Evolutionary conservation across 2,888 invertebrate species (phyloP), one percentile per base, ranked within the genome.

Genomic region (Drosophila differens): DNA sequence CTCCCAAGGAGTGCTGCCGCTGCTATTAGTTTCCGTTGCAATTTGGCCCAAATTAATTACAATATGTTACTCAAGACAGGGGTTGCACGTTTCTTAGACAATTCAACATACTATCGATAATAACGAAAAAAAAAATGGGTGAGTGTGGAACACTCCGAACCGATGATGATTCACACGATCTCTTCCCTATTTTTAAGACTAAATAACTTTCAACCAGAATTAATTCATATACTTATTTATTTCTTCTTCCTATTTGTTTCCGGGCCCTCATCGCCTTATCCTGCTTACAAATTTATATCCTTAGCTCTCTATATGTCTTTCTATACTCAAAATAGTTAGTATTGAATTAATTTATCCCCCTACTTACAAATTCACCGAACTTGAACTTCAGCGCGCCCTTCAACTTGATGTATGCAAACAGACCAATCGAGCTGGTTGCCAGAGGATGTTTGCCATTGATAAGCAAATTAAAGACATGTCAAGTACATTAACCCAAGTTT

Each of bases 361-460:
- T 14, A 12, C 41, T 30, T 9, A 41, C 57, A 19, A 16, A 25
- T 47, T 47, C 19, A 71, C 39, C 79, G 86, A 81, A 85, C 88
- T 90, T 90, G 86, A 86, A 90, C 89, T 88, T 85, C 71, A 63
- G 30, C n/a, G 33, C 74, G 82, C 83, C 88, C 91, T 92, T 92
- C 82, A 91, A 87, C 80, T 88, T 90, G 71, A 70, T 47, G 63
- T 32, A 5, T 3, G 9, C 58, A 73, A 72, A 65, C 47, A 67
- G 4, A 30, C 16, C 16, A 51, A 72, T 49, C 12, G 19, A 39
- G 25, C 30, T 12, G 22, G 16, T 28, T 19, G 22, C 55, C 51
- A 53, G 78, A 91, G 91, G 91, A 91, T 83, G 83, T 91, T 91
- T 89, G 60, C 55, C 60, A 54, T 64, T 68, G 82, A 85, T 89